Conservation (phyloP, 2,113 vertebrate genomes). For the Miniopterus natalensis region DNA sequence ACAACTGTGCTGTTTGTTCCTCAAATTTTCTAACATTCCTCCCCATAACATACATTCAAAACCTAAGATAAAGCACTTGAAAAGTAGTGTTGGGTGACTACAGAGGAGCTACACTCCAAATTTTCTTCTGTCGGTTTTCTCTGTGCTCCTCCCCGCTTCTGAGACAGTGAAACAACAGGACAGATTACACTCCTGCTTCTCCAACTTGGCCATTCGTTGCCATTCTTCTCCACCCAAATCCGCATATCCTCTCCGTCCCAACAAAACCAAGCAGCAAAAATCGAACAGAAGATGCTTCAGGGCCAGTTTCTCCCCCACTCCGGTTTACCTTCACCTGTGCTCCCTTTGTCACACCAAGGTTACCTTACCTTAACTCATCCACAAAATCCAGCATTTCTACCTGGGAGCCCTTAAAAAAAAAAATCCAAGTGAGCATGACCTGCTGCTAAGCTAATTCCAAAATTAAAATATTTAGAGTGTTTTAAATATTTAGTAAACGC, state of each 20-base stretch:
- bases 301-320: not conserved
- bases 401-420: not conserved
- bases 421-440: not conserved
- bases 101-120: not conserved
- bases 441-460: not conserved
- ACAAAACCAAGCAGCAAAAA: not conserved
- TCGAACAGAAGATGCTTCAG: not conserved
- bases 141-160: not conserved
- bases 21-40: not conserved
- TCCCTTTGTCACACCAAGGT: not conserved
- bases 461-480: conserved; percentile 16
- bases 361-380: not conserved
- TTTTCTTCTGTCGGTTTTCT: not conserved
- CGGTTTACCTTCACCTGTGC: not conserved
- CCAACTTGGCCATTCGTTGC: not conserved
- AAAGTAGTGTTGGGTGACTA: not conserved
- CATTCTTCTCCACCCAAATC: not conserved
- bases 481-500: not conserved
- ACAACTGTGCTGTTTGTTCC: not conserved
- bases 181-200: not conserved
- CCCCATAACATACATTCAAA: not conserved
- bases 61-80: not conserved
- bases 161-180: not conserved
- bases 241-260: not conserved
- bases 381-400: not conserved